Base-by-base conservation (phyloP, 2,113 vertebrate species). In the Anthoscopus minutus region DNA sequence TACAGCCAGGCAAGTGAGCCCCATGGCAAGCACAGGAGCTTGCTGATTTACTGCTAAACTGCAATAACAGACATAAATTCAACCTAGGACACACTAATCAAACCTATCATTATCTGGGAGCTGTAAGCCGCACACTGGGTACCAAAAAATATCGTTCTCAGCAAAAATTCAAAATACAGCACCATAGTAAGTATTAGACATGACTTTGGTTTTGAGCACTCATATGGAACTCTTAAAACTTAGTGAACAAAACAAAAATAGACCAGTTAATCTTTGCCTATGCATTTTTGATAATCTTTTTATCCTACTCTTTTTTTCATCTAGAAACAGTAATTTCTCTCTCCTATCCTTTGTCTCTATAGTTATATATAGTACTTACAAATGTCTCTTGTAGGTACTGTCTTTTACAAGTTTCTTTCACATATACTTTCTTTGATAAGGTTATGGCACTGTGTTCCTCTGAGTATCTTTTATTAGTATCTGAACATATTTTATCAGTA, bases 121-220 rank as follows among this genome's bases (percentile, higher is more conserved):
- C 30, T 1, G 2, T 19, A 6, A 45, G 24, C 3, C 5, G 2
- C 28, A 22, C 3, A 4, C 1, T 51, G 24, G 11, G 7, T 37
- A 8, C 15, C 19, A 70, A 11, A 64, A 50, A 24, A 2, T 0
- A 57, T 17, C n/a, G 23, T 15, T 64, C 40, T 38, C 37, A 51
- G 2, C 19, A 44, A 23, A 89, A 50, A 45, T 27, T 40, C 18
- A 40, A 51, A 90, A 38, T 13, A 23, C 4, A 57, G 16, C 9
- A 5, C 5, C 6, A 2, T 11, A 25, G 16, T 9, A 78, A 20
- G 5, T 38, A n/a, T 24, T 51, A 72, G 10, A 20, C 13, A 23
- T 28, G 17, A 44, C 4, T 61, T 70, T 84, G 1, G 3, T 38
- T 85, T 86, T 20, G 17, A 13, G 15, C 16, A 17, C 45, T 62